Base-by-base conservation (phyloP, 2,113 vertebrate species). In the Ploceus nigricollis region DNA sequence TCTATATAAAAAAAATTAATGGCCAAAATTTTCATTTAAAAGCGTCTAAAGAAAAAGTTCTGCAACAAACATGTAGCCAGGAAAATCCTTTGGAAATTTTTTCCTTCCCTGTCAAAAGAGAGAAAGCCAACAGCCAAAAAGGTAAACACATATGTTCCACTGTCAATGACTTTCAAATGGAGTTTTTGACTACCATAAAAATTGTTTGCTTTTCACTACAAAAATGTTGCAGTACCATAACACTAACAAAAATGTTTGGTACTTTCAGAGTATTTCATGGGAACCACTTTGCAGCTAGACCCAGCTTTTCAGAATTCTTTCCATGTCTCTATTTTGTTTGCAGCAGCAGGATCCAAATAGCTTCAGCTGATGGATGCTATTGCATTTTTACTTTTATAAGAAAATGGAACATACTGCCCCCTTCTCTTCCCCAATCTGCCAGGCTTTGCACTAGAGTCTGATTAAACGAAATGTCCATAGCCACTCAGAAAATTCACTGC, bases 381-480 rank as follows among this genome's bases (percentile, higher is more conserved):
- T 90, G 86, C 93, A 77, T 80, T 90, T 92, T 91, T 84, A 87
- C 91, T 91, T 92, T 87, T 65, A 3, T 85, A 87, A 92, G 88
- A 66, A 82, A 87, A 80, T 2, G 13, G 78, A 96, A 82, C 86
- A 82, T 1, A 6, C 82, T 95, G 82, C 80, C 76, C 65, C 76
- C 58, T 90, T 87, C 69, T 94, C 86, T 73, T 72, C 63, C 83
- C 75, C 58, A 50, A 5, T 45, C 93, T 93, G 75, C 77, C 37
- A 28, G 10, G 72, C 51, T 58, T 75, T 79, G 47, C 80, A 93
- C 82, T 35, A 75, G 82, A 82, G 33, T 16, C 71, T 71, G 48
- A 69, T 82, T 50, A 85, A 87, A 65, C 8, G 17, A 76, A 28
- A 25, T 8, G 39, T 82, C 91, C 37, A 20, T 4, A 45, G 3